Conservation (phyloP, 2,113 vertebrate species). For the Sigmodon hispidus region DNA sequence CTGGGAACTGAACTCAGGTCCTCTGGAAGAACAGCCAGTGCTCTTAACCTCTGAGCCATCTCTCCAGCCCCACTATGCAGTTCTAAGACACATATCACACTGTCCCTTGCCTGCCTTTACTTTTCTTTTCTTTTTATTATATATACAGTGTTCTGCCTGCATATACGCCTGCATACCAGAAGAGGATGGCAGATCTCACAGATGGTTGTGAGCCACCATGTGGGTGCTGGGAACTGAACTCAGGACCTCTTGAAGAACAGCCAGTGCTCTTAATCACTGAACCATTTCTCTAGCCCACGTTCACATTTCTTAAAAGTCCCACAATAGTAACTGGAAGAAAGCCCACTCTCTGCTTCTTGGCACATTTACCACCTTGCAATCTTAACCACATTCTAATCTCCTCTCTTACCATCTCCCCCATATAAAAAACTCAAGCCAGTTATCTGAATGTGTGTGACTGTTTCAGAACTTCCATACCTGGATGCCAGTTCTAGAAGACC, state of each 20-base stretch:
- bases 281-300: background rate
- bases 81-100: background rate
- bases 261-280: background rate
- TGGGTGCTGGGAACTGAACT: background rate
- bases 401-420: background rate
- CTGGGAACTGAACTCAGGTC: no score
- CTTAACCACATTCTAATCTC: background rate
- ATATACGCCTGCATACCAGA: background rate
- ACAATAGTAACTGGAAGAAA: background rate
- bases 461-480: constrained; percentile 24
- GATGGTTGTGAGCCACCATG: background rate
- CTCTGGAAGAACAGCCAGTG: no score
- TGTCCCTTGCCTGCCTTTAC: background rate
- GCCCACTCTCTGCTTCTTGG: background rate
- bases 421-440: background rate
- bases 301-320: background rate
- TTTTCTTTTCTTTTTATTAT: background rate
- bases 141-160: background rate
- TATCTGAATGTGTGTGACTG: background rate
- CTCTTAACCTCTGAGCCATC: no score
- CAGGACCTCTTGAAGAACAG: background rate
- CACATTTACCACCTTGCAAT: background rate
- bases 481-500: background rate
- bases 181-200: background rate
- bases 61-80: no score